Evolutionary conservation across 2,113 vertebrate genomes (phyloP).

Genomic region (Toxostoma redivivum): DNA sequence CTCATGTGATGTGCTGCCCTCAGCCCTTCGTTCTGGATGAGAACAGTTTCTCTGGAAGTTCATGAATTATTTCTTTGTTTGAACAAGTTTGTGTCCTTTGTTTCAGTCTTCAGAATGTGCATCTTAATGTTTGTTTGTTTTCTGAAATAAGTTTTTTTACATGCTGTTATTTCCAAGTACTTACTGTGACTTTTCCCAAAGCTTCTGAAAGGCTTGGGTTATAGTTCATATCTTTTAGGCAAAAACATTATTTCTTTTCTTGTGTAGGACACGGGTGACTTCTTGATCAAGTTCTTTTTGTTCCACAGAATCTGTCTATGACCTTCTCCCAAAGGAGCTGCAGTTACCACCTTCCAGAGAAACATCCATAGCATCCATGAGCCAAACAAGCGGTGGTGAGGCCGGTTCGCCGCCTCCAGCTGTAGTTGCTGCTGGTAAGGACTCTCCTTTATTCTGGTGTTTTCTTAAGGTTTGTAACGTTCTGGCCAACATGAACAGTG

Average conservation of each 20-base stretch:
- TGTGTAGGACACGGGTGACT: neutral
- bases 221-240: neutral
- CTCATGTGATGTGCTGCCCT: neutral
- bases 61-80: slow-evolving; percentile 18
- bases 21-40: neutral
- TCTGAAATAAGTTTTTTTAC: neutral
- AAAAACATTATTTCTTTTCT: neutral
- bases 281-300: neutral
- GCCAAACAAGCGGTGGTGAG: slow-evolving; percentile 96
- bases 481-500: slow-evolving; percentile 80
- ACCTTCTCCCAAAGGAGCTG: slow-evolving; percentile 94
- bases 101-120: neutral
- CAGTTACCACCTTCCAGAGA: slow-evolving; percentile 87
- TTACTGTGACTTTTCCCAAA: neutral
- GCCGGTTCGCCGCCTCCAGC: slow-evolving; percentile 87
- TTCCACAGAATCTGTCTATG: slow-evolving; percentile 90
- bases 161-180: neutral
- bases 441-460: slow-evolving; percentile 50
- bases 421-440: slow-evolving; percentile 91
- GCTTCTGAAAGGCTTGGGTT: neutral
- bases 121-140: neutral
- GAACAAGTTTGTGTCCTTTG: neutral
- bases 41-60: neutral
- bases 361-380: slow-evolving; percentile 88
- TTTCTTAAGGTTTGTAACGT: neutral